A percentile compares a stretch with the other conserved stretches of the same genome.
Evolutionary conservation across 2,797 vertebrate species (phyloP).

Genomic region (Numenius phaeopus): DNA sequence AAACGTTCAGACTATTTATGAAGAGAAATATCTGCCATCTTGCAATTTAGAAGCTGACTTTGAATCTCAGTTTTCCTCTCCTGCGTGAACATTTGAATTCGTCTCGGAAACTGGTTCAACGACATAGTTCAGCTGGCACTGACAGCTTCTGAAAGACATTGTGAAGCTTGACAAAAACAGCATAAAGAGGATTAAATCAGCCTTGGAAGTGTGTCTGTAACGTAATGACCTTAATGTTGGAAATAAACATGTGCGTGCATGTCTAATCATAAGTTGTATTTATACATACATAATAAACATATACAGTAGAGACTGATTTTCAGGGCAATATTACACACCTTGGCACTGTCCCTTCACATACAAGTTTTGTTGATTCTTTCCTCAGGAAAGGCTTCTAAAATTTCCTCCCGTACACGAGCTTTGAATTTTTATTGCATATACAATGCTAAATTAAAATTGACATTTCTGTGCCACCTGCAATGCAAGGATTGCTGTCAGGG

Average conservation of each 20-base stretch:
- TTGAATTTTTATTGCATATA: slow-evolving; percentile 11
- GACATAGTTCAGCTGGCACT: not conserved
- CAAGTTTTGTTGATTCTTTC: not conserved
- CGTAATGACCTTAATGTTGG: not conserved
- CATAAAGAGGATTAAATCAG: not conserved
- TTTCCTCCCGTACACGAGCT: not conserved
- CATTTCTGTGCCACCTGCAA: slow-evolving; percentile 37
- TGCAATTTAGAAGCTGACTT: not conserved
- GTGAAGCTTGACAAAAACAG: not conserved
- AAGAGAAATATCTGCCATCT: not conserved
- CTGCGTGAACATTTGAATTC: not conserved
- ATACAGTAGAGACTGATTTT: not conserved
- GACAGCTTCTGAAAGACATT: not conserved
- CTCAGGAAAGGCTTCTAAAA: not conserved
- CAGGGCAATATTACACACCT: not conserved
- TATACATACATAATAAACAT: not conserved
- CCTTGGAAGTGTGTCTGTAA: slow-evolving; percentile 9
- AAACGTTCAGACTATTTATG: not conserved
- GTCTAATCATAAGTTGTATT: not conserved
- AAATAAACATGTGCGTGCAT: not conserved
- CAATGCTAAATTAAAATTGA: slow-evolving; percentile 25
- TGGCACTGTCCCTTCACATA: not conserved
- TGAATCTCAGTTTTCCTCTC: slow-evolving; percentile 12
- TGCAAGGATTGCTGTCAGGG: not conserved
- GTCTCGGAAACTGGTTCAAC: not conserved